phyloP scores from a whole-genome alignment of 2,113 vertebrate genomes.

The Gila orcuttii region DNA sequence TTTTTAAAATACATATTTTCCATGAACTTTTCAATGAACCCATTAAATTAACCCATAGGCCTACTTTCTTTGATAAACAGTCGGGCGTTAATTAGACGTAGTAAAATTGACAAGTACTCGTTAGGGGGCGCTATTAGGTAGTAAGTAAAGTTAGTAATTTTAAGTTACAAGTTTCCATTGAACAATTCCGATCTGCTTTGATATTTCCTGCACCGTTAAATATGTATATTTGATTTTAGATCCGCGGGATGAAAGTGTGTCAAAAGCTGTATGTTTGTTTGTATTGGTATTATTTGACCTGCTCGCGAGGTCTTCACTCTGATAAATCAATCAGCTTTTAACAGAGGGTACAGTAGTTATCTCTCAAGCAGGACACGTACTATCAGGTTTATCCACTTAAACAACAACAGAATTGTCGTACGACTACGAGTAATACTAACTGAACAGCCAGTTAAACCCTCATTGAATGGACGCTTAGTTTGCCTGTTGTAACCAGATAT shows the following conservation, averaged over 20 bases:
- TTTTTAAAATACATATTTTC: too few species aligned
- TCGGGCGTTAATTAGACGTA: background rate
- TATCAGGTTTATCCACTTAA: constrained; percentile 4
- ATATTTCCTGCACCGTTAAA: background rate
- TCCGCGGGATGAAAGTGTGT: background rate
- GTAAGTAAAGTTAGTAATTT: background rate
- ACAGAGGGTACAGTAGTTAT: background rate
- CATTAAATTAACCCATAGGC: too few species aligned
- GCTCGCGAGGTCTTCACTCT: background rate
- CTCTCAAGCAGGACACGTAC: constrained; percentile 5
- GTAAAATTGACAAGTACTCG: background rate
- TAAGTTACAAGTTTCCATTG: background rate
- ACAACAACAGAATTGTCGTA: background rate
- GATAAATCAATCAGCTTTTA: background rate
- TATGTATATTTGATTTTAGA: background rate
- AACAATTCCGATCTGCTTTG: background rate
- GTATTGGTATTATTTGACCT: background rate
- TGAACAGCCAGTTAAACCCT: background rate
- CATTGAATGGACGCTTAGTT: constrained; percentile 1
- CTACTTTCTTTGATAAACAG: background rate
- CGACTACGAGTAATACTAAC: constrained; percentile 19
- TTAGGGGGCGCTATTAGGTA: background rate
- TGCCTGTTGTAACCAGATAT: background rate
- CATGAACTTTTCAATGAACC: too few species aligned
- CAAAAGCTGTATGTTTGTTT: background rate